Conservation (phyloP, 2,797 vertebrate species). For the Pantherophis alleghaniensis region DNA sequence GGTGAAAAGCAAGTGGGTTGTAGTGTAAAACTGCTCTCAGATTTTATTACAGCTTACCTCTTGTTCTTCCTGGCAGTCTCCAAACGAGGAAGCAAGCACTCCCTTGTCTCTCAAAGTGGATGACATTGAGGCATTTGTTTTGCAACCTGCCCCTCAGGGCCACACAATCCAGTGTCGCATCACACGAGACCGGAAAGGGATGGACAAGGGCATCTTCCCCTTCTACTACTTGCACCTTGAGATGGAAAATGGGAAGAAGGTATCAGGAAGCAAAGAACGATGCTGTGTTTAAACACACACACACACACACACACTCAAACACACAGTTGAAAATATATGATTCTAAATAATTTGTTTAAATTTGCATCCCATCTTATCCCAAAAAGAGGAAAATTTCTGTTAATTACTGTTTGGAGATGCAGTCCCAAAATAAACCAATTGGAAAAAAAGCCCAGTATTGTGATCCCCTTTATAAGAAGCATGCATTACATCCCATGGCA, state of each 20-base stretch:
- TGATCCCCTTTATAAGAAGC: neutral
- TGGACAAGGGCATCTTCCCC: slow-evolving; percentile 87
- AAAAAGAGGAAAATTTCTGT: neutral
- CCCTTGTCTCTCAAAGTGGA: slow-evolving; percentile 68
- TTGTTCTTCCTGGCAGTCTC: neutral
- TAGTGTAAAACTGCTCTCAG: neutral
- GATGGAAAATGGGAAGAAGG: slow-evolving; percentile 79
- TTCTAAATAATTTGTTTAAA: neutral
- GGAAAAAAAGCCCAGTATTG: neutral
- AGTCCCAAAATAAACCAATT: neutral
- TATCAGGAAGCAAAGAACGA: slow-evolving; percentile 34
- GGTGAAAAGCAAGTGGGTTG: neutral
- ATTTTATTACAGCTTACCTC: neutral
- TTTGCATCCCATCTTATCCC: neutral
- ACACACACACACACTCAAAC: too few species aligned
- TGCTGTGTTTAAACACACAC: neutral
- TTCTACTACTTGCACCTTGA: slow-evolving; percentile 90
- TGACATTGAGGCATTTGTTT: slow-evolving; percentile 79
- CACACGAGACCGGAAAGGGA: slow-evolving; percentile 81
- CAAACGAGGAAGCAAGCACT: neutral
- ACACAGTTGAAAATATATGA: neutral
- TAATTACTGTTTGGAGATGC: neutral
- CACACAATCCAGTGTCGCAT: slow-evolving; percentile 81
- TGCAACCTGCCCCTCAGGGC: slow-evolving; percentile 75
- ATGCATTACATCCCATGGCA: neutral